These are phyloP conservation scores for Lamellibrachia columna DNA, from an alignment of 2,888 invertebrate genomes.

Conservation along the genomic window DNA sequence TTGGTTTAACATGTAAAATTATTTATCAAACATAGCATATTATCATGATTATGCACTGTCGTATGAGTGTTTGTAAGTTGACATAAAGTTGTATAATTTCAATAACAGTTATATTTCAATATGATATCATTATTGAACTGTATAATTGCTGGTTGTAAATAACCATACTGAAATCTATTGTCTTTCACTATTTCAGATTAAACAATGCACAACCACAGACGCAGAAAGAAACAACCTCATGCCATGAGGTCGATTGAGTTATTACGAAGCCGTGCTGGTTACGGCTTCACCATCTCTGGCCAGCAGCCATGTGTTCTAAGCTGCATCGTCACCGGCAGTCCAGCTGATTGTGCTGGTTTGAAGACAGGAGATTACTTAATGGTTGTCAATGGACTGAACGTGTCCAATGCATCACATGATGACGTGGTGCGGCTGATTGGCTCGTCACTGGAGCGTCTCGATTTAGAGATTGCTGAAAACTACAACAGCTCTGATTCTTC, in stretches of 20 bases:
- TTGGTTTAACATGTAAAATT: no score
- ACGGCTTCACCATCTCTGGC: slow-evolving; percentile 97
- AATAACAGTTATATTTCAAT: no score
- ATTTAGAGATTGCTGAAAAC: slow-evolving; percentile 63
- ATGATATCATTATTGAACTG: neutral
- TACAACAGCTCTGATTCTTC: slow-evolving; percentile 80
- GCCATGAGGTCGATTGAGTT: slow-evolving; percentile 86
- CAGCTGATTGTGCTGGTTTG: slow-evolving; percentile 89
- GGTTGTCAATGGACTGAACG: slow-evolving; percentile 87
- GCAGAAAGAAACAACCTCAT: slow-evolving; percentile 76
- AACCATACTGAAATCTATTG: no score
- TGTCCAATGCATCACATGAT: slow-evolving; percentile 91
- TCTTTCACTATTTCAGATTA: neutral
- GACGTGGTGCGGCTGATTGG: slow-evolving; percentile 92
- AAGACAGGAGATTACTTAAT: slow-evolving; percentile 92
- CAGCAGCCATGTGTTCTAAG: slow-evolving; percentile 95
- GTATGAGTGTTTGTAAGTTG: neutral
- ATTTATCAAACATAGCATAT: no score
- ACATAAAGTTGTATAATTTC: no score
- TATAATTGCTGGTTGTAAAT: neutral
- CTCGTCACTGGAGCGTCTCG: slow-evolving; percentile 75
- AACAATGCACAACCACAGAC: slow-evolving; percentile 65
- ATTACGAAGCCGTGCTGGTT: slow-evolving; percentile 84
- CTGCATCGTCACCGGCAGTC: slow-evolving; percentile 88
- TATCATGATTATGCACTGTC: neutral